phyloP scores from a whole-genome alignment of 2,797 vertebrate species.

The Acomys russatus region DNA sequence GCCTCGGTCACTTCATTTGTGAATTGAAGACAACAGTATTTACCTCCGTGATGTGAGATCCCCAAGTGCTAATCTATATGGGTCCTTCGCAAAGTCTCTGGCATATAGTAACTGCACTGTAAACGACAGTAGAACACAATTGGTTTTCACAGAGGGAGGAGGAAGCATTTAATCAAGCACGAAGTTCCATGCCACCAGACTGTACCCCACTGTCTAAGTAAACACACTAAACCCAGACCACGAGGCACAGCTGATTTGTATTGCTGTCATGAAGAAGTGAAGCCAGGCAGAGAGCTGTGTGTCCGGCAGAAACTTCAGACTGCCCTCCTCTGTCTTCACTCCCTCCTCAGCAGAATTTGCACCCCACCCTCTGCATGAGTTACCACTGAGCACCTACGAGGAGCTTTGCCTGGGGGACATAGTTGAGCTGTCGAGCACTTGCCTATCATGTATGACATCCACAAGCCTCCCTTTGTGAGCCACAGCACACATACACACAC shows the following conservation, averaged over 20 bases:
- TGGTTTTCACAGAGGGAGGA: background rate
- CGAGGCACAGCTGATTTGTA: background rate
- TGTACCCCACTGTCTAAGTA: background rate
- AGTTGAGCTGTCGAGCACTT: background rate
- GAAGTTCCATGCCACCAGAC: background rate
- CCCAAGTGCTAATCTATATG: background rate
- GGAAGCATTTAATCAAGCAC: background rate
- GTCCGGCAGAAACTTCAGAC: background rate
- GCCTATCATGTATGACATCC: background rate
- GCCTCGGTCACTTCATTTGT: background rate
- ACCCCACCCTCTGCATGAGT: background rate
- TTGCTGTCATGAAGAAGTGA: background rate
- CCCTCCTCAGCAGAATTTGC: background rate
- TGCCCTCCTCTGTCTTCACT: background rate
- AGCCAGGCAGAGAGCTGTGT: background rate
- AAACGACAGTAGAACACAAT: background rate
- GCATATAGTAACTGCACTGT: background rate
- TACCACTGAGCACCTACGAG: background rate
- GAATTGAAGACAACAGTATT: constrained; percentile 3
- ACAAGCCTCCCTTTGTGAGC: background rate
- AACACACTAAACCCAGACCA: background rate
- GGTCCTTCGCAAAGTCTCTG: background rate
- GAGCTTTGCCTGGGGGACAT: background rate
- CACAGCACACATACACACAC: background rate
- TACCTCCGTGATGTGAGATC: background rate